phyloP scores from a whole-genome alignment of 2,888 invertebrate species.

The Digitonthophagus gazella region DNA sequence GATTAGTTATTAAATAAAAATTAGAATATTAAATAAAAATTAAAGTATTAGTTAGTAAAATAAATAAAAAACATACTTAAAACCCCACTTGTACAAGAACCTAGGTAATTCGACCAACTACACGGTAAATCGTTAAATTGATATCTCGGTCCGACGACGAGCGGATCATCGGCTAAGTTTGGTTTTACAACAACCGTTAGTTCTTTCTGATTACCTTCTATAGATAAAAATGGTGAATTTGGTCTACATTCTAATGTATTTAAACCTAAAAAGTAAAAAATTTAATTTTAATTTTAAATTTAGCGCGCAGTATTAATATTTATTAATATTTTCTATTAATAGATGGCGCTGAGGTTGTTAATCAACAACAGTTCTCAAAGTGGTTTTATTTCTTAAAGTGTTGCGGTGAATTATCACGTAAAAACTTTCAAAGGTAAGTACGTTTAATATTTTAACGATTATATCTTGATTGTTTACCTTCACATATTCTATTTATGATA shows the following conservation, averaged over 20 bases:
- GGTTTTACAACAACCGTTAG: constrained; percentile 59
- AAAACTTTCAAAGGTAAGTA: constrained; percentile 10
- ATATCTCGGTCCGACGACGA: constrained; percentile 76
- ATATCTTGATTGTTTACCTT: constrained; percentile 58
- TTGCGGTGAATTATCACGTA: not conserved
- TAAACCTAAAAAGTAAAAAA: constrained; percentile 57
- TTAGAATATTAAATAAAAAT: not conserved
- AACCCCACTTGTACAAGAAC: constrained; percentile 70
- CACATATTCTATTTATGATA: constrained; percentile 63
- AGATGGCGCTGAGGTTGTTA: not conserved
- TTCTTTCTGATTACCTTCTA: constrained; percentile 63
- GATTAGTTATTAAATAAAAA: not conserved
- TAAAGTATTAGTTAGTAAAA: not conserved
- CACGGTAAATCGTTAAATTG: constrained; percentile 65
- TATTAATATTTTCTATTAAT: not conserved
- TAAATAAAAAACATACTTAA: constrained; percentile 55
- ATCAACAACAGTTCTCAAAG: not conserved
- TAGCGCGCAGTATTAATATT: not conserved
- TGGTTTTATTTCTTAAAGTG: not conserved
- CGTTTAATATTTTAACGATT: not conserved
- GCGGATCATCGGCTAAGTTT: constrained; percentile 71
- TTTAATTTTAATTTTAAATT: constrained; percentile 16
- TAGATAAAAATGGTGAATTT: constrained; percentile 58
- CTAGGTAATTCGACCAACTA: constrained; percentile 60
- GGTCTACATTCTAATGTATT: constrained; percentile 66